These are phyloP conservation scores for Pollenia angustigena DNA, from an alignment of 2,888 invertebrate genomes.

Conservation along the genomic window DNA sequence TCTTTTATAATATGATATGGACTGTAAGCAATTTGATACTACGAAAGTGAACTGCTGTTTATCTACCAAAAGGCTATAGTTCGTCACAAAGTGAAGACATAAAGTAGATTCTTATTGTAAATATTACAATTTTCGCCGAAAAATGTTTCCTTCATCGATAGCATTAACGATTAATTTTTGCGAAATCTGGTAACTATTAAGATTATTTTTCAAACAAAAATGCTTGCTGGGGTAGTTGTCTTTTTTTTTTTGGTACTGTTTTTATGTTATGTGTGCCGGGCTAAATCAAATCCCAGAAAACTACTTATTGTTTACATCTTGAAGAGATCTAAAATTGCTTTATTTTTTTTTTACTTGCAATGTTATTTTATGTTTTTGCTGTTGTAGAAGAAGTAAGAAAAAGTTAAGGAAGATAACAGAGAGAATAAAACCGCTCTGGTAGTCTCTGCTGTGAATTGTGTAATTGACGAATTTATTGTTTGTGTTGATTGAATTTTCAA, in stretches of 20 bases:
- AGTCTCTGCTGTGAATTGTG: constrained; percentile 67
- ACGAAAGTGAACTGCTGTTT: too few relatives aligned
- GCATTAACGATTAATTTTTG: too few relatives aligned
- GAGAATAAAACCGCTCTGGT: constrained; percentile 63
- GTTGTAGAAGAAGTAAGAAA: constrained; percentile 71
- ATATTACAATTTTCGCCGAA: too few relatives aligned
- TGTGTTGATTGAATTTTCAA: constrained; percentile 69
- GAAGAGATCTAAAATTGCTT: constrained; percentile 43
- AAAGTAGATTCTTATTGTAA: too few relatives aligned
- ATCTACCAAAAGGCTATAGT: too few relatives aligned
- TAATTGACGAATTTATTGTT: constrained; percentile 73
- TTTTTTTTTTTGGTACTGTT: background rate
- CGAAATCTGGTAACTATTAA: too few relatives aligned
- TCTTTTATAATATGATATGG: too few relatives aligned
- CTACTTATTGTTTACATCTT: constrained; percentile 46
- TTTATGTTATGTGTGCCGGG: background rate
- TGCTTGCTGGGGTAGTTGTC: too few relatives aligned
- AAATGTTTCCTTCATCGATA: too few relatives aligned
- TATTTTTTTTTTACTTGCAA: constrained; percentile 8
- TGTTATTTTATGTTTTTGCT: constrained; percentile 29
- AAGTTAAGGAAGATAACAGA: background rate
- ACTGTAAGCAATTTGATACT: too few relatives aligned
- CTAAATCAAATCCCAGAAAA: constrained; percentile 41
- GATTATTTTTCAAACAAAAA: too few relatives aligned
- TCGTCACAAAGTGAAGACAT: too few relatives aligned